Percentiles rank a stretch among this genome's conserved stretches.
These are phyloP conservation scores for Spizella passerina DNA, from an alignment of 2,797 vertebrate genomes.

Conservation along the genomic window DNA sequence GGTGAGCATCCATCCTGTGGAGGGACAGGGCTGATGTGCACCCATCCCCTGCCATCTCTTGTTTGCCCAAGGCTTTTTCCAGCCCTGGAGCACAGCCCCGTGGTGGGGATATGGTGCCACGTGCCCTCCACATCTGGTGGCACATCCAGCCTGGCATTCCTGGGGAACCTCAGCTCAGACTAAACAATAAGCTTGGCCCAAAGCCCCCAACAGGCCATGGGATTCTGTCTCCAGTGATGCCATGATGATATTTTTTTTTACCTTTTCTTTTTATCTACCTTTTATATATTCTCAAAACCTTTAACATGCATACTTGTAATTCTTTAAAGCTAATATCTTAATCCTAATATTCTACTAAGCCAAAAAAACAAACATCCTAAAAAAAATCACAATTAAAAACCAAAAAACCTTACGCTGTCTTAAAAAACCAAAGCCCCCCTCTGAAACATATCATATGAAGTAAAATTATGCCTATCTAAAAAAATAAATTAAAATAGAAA, in stretches of 20 bases:
- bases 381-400: neutral
- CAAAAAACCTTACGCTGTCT: fast-evolving
- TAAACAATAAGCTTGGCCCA: neutral
- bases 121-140: neutral
- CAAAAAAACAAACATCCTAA: neutral
- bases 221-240: neutral
- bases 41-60: neutral
- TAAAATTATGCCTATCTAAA: too few species aligned
- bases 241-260: neutral
- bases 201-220: neutral
- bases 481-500: too few species aligned
- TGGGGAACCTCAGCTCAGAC: slow-evolving; percentile 19
- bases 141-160: neutral
- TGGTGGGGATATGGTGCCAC: fast-evolving
- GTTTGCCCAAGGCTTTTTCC: slow-evolving; percentile 24
- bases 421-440: neutral
- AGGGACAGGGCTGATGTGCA: neutral
- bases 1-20: fast-evolving
- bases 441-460: neutral
- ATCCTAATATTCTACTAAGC: neutral
- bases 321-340: neutral
- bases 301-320: neutral
- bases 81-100: neutral
- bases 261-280: neutral
- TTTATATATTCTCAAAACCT: neutral